Evolutionary conservation across 1,140 invertebrate genomes (phyloP), one percentile per base, ranked within the genome.

Genomic region (Lepidurus arcticus): DNA sequence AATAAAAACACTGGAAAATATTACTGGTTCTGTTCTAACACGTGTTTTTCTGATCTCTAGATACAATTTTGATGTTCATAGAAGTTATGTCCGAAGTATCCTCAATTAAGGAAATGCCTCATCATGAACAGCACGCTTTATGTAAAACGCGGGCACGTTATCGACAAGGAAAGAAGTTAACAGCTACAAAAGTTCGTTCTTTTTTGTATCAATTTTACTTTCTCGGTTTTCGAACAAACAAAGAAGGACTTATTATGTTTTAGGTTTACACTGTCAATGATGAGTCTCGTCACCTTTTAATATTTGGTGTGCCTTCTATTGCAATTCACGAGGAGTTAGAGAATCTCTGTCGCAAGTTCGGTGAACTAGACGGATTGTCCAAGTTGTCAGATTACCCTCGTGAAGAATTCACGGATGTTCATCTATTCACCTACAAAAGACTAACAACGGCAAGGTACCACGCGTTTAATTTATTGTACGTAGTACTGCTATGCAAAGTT

Each of bases 191-290:
- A 88, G 93, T 34, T 34, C 34, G 34, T 34, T 34, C 34, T 34
- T 34, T 26, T 34, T 34, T 21, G n/a, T 47, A 8, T 34, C 21
- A 34, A 11, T 45, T 10, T 11, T 79, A 43, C 10, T 74, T 78
- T 44, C 34, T 24, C 34, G 34, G 4, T 34, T 34, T 34, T 34
- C n/a, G 8, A 74, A 74, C 21, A 16, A 43, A 9, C 79, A 65
- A n/a, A 21, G 7, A n/a, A 65, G 7, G n/a, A 78, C 9, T 75
- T 21, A 78, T 75, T 80, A 45, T 83, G 81, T 85, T 85, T 78
- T 83, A 96, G 93, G 92, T 93, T 5, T 96, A 96, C 83, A 93
- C 93, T 42, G 88, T 96, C 21, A 91, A 90, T 79, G 90, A 91
- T 81, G 95, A 97, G 86, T 97, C 95, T 0, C 86, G 88, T 74